Percentiles rank a stretch among this genome's conserved stretches.
These are phyloP conservation scores for Cetonia aurata DNA, from an alignment of 2,888 invertebrate species.

Conservation along the genomic window DNA sequence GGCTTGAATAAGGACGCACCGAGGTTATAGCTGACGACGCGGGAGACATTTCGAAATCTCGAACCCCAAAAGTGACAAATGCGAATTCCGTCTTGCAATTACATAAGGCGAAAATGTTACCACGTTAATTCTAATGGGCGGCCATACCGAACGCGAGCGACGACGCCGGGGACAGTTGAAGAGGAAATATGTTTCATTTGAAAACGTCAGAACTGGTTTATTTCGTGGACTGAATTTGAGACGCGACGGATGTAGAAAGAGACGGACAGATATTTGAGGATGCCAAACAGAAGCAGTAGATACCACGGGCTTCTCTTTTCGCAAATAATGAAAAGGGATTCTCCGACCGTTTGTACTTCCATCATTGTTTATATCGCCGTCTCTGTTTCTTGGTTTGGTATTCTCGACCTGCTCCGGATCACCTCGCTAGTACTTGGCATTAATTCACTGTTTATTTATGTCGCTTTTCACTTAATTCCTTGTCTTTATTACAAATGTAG, in stretches of 20 bases:
- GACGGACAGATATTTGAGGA: conserved; percentile 15
- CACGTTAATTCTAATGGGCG: conserved; percentile 39
- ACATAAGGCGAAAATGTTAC: conserved; percentile 37
- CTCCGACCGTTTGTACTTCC: conserved; percentile 22
- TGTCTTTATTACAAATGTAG: conserved; percentile 15
- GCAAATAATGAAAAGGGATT: conserved; percentile 36
- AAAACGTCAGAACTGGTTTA: conserved; percentile 40
- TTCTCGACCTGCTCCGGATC: conserved; percentile 1
- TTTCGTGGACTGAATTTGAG: conserved; percentile 40
- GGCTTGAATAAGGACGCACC: conserved; percentile 22
- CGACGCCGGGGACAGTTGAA: conserved; percentile 10
- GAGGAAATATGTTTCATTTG: conserved; percentile 41
- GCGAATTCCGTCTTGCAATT: conserved; percentile 38
- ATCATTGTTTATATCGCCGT: conserved; percentile 7
- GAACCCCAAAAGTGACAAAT: conserved; percentile 40
- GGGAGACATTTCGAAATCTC: conserved; percentile 35
- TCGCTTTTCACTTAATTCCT: conserved; percentile 32
- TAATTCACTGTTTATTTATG: conserved; percentile 40
- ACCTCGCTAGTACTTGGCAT: conserved; percentile 11
- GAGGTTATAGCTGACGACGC: conserved; percentile 14
- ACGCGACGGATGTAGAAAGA: conserved; percentile 18
- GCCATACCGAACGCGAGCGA: conserved; percentile 22
- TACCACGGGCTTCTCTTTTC: conserved; percentile 25
- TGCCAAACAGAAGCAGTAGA: neutral
- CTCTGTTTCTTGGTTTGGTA: neutral